A percentile compares a stretch with the other conserved stretches of the same genome.
These are phyloP conservation scores for Agrypnia vestita DNA, from an alignment of 1,140 invertebrate species.

Conservation along the genomic window DNA sequence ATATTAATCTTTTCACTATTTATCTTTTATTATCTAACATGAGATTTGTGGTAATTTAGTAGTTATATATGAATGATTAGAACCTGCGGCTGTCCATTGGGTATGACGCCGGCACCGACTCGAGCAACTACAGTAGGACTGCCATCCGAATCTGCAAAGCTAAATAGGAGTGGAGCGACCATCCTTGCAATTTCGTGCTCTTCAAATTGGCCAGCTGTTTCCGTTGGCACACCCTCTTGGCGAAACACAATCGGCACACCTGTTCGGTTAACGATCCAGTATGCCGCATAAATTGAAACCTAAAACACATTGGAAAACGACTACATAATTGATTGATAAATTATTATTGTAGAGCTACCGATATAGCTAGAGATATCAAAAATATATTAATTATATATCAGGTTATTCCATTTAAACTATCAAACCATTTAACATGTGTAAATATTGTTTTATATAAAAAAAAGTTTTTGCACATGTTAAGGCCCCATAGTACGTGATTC, in stretches of 20 bases:
- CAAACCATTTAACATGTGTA: no score
- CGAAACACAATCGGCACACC: constrained; percentile 95
- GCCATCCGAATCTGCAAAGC: constrained; percentile 91
- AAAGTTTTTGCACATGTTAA: no score
- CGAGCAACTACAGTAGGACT: constrained; percentile 78
- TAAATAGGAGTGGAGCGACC: constrained; percentile 94
- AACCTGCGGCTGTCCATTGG: constrained; percentile 76
- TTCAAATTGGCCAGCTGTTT: constrained; percentile 93
- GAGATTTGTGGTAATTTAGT: neutral
- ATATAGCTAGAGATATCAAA: no score
- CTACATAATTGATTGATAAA: no score
- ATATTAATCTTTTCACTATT: no score
- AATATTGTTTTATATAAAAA: no score
- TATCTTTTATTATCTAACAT: no score
- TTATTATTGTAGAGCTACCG: no score
- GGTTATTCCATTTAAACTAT: no score
- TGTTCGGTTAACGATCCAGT: constrained; percentile 97
- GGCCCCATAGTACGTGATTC: no score
- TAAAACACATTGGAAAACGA: constrained; percentile 67
- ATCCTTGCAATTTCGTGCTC: constrained; percentile 96
- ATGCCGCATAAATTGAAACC: constrained; percentile 88
- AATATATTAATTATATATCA: no score
- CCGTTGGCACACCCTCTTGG: constrained; percentile 86
- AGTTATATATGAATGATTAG: neutral
- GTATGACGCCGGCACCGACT: constrained; percentile 82